A percentile compares a stretch with the other conserved stretches of the same genome.
Evolutionary conservation across 2,888 invertebrate genomes (phyloP).

Genomic region (Patella depressa): DNA sequence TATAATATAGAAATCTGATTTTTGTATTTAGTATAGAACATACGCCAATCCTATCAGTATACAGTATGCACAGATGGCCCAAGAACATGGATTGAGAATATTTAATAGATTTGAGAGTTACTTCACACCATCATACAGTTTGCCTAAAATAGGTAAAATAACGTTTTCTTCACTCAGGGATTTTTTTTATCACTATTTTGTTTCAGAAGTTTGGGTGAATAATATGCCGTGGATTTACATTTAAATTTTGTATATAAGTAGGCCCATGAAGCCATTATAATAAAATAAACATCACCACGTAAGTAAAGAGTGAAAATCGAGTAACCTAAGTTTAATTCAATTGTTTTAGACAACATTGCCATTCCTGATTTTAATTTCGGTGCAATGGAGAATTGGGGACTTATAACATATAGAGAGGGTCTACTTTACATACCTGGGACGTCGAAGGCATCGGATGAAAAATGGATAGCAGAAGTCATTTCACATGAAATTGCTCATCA

Average conservation of each 20-base stretch:
- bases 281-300: too few species aligned
- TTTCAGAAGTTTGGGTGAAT: too few species aligned
- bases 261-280: too few species aligned
- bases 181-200: too few species aligned
- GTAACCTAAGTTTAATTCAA: neutral
- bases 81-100: constrained; percentile 76
- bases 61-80: constrained; percentile 79
- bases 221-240: neutral
- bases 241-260: neutral
- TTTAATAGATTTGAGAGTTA: constrained; percentile 86
- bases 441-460: constrained; percentile 50
- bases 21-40: constrained; percentile 72
- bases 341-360: constrained; percentile 79
- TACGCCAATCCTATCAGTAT: constrained; percentile 76
- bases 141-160: constrained; percentile 86
- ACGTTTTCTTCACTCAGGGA: neutral
- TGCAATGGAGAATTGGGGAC: constrained; percentile 91
- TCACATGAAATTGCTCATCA: constrained; percentile 83
- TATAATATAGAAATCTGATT: too few species aligned
- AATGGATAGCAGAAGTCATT: constrained; percentile 76
- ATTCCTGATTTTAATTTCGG: constrained; percentile 88
- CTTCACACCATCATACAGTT: constrained; percentile 86
- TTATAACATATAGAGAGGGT: constrained; percentile 82
- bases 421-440: constrained; percentile 80
- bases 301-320: neutral